These are phyloP conservation scores for Zaprionus tsacasi DNA, from an alignment of 1,140 invertebrate species.

Conservation along the genomic window DNA sequence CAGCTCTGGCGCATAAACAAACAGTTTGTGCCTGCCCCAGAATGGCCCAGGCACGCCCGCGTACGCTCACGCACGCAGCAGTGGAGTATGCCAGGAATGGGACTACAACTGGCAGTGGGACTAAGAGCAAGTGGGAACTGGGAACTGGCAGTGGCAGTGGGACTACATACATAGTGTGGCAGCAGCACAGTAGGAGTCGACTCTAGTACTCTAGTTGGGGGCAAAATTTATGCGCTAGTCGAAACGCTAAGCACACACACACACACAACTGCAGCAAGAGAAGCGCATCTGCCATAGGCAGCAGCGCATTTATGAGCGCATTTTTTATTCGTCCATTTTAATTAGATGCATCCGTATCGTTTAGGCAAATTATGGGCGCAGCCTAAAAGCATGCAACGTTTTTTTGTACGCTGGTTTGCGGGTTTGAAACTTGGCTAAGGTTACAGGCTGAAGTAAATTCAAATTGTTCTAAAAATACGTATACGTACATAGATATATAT, in stretches of 20 bases:
- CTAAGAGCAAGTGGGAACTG: background rate
- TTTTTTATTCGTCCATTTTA: constrained; percentile 63
- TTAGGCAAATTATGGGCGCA: constrained; percentile 40
- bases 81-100: constrained; percentile 6
- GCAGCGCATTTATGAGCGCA: constrained; percentile 44
- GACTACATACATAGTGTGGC: constrained; percentile 7
- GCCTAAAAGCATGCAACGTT: constrained; percentile 37
- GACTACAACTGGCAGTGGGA: constrained; percentile 5
- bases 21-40: constrained; percentile 60
- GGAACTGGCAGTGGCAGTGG: constrained; percentile 8
- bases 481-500: background rate
- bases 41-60: constrained; percentile 5
- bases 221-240: constrained; percentile 73
- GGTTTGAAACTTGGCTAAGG: background rate
- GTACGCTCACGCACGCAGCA: constrained; percentile 23
- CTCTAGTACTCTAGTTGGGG: constrained; percentile 4
- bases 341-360: constrained; percentile 57
- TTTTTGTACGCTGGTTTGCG: background rate
- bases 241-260: constrained; percentile 70
- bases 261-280: background rate
- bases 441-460: background rate
- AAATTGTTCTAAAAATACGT: background rate
- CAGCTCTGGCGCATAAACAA: constrained; percentile 76
- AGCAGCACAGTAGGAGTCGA: background rate
- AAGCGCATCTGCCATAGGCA: constrained; percentile 42